Evolutionary conservation across 2,113 vertebrate species (phyloP), one percentile per base, ranked within the genome.

Genomic region (Acanthisitta chloris): DNA sequence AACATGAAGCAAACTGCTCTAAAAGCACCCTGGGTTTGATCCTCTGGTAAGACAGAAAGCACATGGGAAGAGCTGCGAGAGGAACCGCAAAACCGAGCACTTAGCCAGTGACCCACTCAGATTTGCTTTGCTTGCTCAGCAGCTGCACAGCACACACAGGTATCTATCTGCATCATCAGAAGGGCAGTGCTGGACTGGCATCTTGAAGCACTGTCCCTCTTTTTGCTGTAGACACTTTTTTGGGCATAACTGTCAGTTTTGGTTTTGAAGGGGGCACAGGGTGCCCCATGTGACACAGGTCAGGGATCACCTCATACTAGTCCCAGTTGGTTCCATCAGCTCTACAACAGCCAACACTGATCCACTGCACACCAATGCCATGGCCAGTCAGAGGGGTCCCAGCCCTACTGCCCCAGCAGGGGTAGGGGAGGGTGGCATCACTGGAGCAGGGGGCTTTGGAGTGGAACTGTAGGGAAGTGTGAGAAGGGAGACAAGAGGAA

Each of bases 261-360:
- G 40, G n/a, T 18, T 71, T 48, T 7, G 5, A 19, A 3, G 7
- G 17, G 9, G 8, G 26, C 17, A 55, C 33, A 45, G 51, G 7
- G 9, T 34, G 16, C 31, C 6, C 21, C 12, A 1, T 5, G 12
- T 43, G 24, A 61, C 79, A 52, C 12, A 72, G 13, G 21, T 74
- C 36, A 45, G 20, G 20, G 16, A 7, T 43, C 6, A 9, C 7
- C 2, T 31, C 14, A 6, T 54, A 33, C 52, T 23, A 42, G 31
- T 58, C 57, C 14, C 1, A 1, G 10, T 40, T 2, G 1, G 38
- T 49, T 38, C 62, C 4, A 0, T 23, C 2, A 17, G 38, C 38
- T 64, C 67, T 76, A 42, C 42, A 72, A 65, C 1, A 26, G 48
- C 52, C 13, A 16, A 20, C 31, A 76, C 5, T 18, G 46, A 67